Evolutionary conservation across 2,888 invertebrate genomes (phyloP).

Genomic region (Drosophila rellima): DNA sequence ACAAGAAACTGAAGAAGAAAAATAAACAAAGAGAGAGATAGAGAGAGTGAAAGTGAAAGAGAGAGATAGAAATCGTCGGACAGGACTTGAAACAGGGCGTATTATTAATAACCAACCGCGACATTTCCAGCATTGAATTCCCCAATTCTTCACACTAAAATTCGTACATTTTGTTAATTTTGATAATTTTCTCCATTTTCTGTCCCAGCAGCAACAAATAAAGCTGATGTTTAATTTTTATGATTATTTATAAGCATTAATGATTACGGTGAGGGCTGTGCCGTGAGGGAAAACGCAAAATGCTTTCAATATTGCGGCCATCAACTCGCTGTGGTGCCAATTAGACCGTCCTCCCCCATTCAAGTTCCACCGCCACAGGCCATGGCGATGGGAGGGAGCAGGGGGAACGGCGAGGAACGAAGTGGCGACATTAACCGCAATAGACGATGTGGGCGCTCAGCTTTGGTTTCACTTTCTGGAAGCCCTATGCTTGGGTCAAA

Average conservation of each 20-base stretch:
- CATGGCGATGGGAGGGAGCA: slow-evolving; percentile 27
- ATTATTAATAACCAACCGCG: slow-evolving; percentile 53
- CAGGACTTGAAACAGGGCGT: slow-evolving; percentile 13
- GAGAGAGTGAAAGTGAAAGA: not conserved
- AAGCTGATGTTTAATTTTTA: slow-evolving; percentile 62
- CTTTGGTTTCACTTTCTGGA: slow-evolving; percentile 41
- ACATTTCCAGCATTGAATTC: slow-evolving; percentile 59
- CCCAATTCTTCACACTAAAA: slow-evolving; percentile 27
- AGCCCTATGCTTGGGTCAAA: slow-evolving; percentile 34
- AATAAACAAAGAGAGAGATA: slow-evolving; percentile 4
- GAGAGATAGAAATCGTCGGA: slow-evolving; percentile 4
- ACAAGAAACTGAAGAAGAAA: slow-evolving; percentile 5
- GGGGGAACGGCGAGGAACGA: not conserved
- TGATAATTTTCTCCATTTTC: slow-evolving; percentile 17
- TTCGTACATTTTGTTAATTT: slow-evolving; percentile 17
- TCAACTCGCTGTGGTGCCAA: slow-evolving; percentile 41
- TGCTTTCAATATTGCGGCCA: slow-evolving; percentile 37
- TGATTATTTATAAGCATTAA: slow-evolving; percentile 69
- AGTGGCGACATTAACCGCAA: slow-evolving; percentile 35
- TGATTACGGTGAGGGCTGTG: slow-evolving; percentile 32
- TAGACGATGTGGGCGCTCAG: slow-evolving; percentile 35
- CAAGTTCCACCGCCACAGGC: slow-evolving; percentile 43
- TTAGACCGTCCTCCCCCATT: slow-evolving; percentile 51
- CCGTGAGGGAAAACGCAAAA: slow-evolving; percentile 15
- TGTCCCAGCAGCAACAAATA: not conserved